Evolutionary conservation across 1,140 invertebrate species (phyloP).

Genomic region (Heliconius hewitsoni): DNA sequence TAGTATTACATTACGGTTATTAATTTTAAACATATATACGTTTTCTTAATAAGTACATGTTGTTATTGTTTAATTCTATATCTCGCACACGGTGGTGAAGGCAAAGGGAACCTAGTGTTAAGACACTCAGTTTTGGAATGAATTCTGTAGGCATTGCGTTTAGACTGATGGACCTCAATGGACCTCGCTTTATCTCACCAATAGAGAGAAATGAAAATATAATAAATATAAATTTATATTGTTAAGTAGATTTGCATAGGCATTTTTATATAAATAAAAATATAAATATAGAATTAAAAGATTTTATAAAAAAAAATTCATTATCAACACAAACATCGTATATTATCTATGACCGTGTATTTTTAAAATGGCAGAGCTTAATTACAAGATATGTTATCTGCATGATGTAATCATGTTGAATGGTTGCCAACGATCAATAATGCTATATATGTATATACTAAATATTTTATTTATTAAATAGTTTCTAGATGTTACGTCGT

Average conservation of each 20-base stretch:
- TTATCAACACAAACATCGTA: slow-evolving; percentile 2
- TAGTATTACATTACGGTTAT: neutral
- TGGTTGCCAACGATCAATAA: neutral
- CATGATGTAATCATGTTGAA: slow-evolving; percentile 5
- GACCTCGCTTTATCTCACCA: no score
- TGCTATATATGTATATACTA: neutral
- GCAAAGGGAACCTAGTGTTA: no score
- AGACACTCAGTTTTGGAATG: no score
- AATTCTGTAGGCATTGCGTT: no score
- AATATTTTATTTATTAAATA: neutral
- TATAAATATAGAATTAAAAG: neutral
- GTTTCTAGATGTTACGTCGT: no score
- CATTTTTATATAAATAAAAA: neutral
- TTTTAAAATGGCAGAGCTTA: slow-evolving; percentile 5
- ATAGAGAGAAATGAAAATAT: no score
- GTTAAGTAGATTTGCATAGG: neutral
- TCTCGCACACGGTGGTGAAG: no score
- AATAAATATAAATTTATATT: neutral
- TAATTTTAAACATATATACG: no score
- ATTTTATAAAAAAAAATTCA: neutral
- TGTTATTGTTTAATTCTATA: no score
- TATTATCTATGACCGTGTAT: neutral
- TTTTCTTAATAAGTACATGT: no score
- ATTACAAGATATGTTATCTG: slow-evolving; percentile 15
- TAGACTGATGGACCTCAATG: no score